These are phyloP conservation scores for Boloria selene DNA, from an alignment of 2,888 invertebrate genomes.

Conservation along the genomic window DNA sequence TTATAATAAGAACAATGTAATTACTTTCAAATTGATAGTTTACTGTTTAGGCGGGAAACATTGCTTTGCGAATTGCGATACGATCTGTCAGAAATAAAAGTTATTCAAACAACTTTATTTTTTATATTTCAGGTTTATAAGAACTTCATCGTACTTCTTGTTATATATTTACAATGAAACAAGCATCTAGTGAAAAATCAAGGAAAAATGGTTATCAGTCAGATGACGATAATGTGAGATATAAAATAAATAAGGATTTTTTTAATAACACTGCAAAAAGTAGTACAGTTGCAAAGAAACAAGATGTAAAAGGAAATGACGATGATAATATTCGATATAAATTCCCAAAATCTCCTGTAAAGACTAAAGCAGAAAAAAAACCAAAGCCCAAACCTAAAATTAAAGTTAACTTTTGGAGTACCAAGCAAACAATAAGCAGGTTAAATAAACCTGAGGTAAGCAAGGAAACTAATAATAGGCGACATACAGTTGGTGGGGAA, in stretches of 20 bases:
- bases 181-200: conserved; percentile 48
- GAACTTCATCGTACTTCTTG: not conserved
- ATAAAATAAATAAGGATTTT: conserved; percentile 66
- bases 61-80: not conserved
- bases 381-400: conserved; percentile 68
- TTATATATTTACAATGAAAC: conserved; percentile 51
- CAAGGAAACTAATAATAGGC: conserved; percentile 54
- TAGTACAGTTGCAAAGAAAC: conserved; percentile 45
- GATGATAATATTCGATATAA: conserved; percentile 68
- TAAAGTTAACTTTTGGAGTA: conserved; percentile 78
- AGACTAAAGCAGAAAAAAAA: conserved; percentile 57
- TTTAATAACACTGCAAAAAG: conserved; percentile 52
- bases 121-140: conserved; percentile 27
- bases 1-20: not conserved
- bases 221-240: conserved; percentile 72
- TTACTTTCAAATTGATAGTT: not conserved
- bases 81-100: not conserved
- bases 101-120: not conserved
- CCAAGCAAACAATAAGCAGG: conserved; percentile 56
- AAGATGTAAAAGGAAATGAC: conserved; percentile 51
- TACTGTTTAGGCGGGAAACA: conserved; percentile 62
- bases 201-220: conserved; percentile 65
- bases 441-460: conserved; percentile 52
- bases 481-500: conserved; percentile 61
- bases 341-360: conserved; percentile 59